These are phyloP conservation scores for Cottoperca gobio DNA, from an alignment of 2,797 vertebrate genomes.

Conservation along the genomic window DNA sequence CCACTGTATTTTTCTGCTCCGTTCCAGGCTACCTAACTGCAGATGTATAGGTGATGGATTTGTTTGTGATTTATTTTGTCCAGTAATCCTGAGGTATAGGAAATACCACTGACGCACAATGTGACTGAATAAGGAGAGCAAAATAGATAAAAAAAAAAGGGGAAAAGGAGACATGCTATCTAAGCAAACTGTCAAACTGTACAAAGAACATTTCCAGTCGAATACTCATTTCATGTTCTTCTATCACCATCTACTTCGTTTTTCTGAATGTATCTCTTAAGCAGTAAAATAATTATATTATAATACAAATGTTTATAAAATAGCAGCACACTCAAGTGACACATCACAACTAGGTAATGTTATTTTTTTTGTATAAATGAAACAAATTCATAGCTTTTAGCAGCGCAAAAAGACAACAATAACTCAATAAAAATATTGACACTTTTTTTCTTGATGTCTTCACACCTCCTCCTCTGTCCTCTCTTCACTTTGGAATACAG, in stretches of 20 bases:
- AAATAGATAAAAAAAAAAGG: conserved; percentile 75
- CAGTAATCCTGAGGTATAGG: conserved; percentile 98
- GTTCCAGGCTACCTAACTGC: conserved; percentile 85
- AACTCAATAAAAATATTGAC: conserved; percentile 87
- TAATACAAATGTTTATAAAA: conserved; percentile 99
- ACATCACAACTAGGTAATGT: conserved; percentile 99
- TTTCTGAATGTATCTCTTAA: conserved; percentile 94
- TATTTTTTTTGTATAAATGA: conserved; percentile 96
- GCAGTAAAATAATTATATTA: conserved; percentile 99
- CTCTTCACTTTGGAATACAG: conserved; percentile 90
- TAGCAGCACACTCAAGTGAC: conserved; percentile 99
- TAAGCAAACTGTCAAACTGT: conserved; percentile 86
- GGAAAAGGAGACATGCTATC: conserved; percentile 85
- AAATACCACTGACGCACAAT: conserved; percentile 91
- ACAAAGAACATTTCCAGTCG: conserved; percentile 97
- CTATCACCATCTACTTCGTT: conserved; percentile 95
- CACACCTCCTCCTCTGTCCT: conserved; percentile 88
- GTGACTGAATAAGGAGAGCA: conserved; percentile 85
- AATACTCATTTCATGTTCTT: conserved; percentile 92
- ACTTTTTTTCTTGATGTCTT: conserved; percentile 89
- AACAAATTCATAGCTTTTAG: conserved; percentile 99
- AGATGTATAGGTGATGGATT: conserved; percentile 88
- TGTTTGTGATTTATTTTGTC: conserved; percentile 84
- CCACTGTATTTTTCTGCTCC: conserved; percentile 50
- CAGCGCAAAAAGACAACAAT: conserved; percentile 94